A percentile compares a stretch with the other conserved stretches of the same genome.
Conservation (phyloP, 2,888 invertebrate species). For the Priocnemis perturbator region DNA sequence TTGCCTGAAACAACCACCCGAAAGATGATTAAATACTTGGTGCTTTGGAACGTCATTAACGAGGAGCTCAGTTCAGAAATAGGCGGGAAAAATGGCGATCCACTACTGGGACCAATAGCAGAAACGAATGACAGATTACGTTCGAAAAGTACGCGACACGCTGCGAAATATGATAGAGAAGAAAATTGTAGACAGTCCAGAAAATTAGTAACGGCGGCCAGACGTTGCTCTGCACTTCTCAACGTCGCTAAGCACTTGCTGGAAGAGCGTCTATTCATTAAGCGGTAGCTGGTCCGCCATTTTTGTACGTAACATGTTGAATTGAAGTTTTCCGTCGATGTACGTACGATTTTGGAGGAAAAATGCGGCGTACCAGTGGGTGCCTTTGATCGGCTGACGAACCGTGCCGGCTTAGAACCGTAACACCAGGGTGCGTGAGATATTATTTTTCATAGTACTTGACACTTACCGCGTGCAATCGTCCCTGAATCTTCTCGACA, state of each 20-base stretch:
- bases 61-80: no score
- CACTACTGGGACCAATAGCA: no score
- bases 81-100: no score
- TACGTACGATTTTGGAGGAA: slow-evolving; percentile 41
- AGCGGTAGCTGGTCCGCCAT: slow-evolving; percentile 42
- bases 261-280: slow-evolving; percentile 28
- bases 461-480: slow-evolving; percentile 39
- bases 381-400: slow-evolving; percentile 34
- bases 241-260: no score
- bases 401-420: not conserved
- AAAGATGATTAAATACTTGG: not conserved
- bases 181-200: not conserved
- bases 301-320: slow-evolving; percentile 42
- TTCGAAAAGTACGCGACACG: no score
- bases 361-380: slow-evolving; percentile 40
- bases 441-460: slow-evolving; percentile 31
- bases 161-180: not conserved
- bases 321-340: slow-evolving; percentile 44
- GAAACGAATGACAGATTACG: no score
- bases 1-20: slow-evolving; percentile 39
- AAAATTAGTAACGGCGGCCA: no score
- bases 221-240: no score
- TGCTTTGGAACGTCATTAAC: not conserved
- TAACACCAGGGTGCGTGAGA: slow-evolving; percentile 13
- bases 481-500: slow-evolving; percentile 22